Percentiles rank a stretch among this genome's conserved stretches.
Evolutionary conservation across 2,113 vertebrate genomes (phyloP).

Genomic region (Scopus umbretta): DNA sequence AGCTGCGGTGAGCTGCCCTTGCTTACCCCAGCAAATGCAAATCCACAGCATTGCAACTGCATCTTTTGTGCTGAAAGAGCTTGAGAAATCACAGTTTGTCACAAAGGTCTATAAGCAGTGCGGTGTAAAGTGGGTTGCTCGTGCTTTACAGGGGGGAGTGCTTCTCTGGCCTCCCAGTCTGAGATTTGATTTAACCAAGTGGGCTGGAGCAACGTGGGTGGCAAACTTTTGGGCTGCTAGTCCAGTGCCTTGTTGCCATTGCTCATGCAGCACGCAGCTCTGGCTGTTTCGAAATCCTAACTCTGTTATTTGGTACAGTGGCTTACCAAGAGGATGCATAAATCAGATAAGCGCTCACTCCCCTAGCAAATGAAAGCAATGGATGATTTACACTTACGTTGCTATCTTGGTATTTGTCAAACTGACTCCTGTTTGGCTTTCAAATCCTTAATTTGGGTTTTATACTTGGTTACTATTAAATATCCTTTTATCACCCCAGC

Average conservation of each 20-base stretch:
- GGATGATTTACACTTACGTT: neutral
- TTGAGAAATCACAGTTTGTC: neutral
- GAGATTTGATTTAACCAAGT: neutral
- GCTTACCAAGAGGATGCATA: neutral
- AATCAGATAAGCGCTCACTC: neutral
- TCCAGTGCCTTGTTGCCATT: neutral
- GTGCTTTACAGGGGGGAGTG: neutral
- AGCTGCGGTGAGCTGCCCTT: neutral
- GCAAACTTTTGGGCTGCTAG: neutral
- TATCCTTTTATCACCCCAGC: neutral
- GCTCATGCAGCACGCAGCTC: fast-evolving
- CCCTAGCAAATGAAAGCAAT: neutral
- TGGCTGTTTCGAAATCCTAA: neutral
- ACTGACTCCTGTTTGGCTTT: neutral
- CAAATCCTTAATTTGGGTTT: conserved; percentile 21
- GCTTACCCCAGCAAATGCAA: neutral
- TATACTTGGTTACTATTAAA: neutral
- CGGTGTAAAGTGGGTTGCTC: neutral
- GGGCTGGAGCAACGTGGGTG: neutral
- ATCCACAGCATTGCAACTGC: neutral
- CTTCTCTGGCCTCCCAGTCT: neutral
- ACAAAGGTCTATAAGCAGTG: neutral
- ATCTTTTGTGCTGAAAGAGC: neutral
- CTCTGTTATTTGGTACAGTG: neutral
- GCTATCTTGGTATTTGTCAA: conserved; percentile 21